A percentile compares a stretch with the other conserved stretches of the same genome.
phyloP scores from a whole-genome alignment of 2,888 invertebrate species.

The Hydroisotoma schaefferi region DNA sequence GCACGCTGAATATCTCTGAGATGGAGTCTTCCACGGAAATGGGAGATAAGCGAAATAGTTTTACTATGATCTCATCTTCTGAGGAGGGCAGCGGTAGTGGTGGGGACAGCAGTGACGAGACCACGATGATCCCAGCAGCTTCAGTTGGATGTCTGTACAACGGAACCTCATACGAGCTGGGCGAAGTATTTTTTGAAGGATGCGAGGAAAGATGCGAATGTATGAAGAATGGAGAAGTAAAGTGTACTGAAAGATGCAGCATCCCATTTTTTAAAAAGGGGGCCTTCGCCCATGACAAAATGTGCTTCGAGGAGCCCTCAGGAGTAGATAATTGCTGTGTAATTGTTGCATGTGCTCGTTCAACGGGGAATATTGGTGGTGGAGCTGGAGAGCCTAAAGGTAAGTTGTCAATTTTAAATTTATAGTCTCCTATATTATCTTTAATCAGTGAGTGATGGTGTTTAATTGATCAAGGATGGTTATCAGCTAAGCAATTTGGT shows the following conservation, averaged over 20 bases:
- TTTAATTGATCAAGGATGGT: too few species aligned
- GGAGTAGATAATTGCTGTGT: constrained; percentile 55
- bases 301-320: constrained; percentile 67
- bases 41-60: too few species aligned
- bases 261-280: constrained; percentile 68
- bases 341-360: constrained; percentile 46
- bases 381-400: constrained; percentile 38
- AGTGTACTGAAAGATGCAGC: constrained; percentile 68
- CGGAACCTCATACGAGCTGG: constrained; percentile 52
- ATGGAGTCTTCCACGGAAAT: too few species aligned
- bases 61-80: too few species aligned
- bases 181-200: constrained; percentile 67
- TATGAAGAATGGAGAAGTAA: constrained; percentile 61
- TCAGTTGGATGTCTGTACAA: constrained; percentile 40
- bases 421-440: not conserved
- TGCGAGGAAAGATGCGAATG: constrained; percentile 78
- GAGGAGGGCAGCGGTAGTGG: not conserved
- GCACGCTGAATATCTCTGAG: too few species aligned
- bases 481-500: too few species aligned
- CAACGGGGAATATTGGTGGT: constrained; percentile 13
- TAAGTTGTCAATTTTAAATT: too few species aligned
- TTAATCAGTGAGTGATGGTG: too few species aligned
- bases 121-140: constrained; percentile 9
- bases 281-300: constrained; percentile 63
- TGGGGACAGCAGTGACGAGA: constrained; percentile 6